Evolutionary conservation across 1,140 invertebrate species (phyloP).

Genomic region (Formica exsecta): DNA sequence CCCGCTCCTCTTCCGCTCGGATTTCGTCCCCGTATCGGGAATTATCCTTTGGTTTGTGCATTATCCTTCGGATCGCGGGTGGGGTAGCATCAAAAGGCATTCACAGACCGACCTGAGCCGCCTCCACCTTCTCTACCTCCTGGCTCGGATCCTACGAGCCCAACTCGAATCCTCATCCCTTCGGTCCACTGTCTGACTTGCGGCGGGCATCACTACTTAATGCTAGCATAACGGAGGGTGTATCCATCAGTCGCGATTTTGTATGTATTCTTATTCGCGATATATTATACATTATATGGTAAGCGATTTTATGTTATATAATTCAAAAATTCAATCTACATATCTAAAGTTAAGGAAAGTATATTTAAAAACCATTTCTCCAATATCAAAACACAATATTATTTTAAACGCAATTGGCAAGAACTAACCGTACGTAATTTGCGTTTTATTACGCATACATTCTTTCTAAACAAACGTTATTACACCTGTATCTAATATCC

Average conservation of each 20-base stretch:
- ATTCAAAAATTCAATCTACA: background rate
- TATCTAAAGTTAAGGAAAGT: background rate
- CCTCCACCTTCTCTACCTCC: slow-evolving; percentile 65
- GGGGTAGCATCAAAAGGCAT: slow-evolving; percentile 84
- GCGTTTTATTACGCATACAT: background rate
- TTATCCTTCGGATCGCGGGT: slow-evolving; percentile 81
- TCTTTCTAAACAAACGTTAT: background rate
- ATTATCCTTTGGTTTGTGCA: slow-evolving; percentile 86
- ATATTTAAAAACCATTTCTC: background rate
- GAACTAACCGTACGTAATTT: background rate
- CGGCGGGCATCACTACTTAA: slow-evolving; percentile 76
- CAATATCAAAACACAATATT: background rate
- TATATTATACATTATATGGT: background rate
- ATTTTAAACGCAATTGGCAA: background rate
- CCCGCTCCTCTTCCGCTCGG: slow-evolving; percentile 69
- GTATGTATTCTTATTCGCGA: slow-evolving; percentile 39
- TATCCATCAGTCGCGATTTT: slow-evolving; percentile 37
- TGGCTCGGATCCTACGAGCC: slow-evolving; percentile 56
- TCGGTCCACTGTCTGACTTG: slow-evolving; percentile 70
- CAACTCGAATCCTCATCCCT: slow-evolving; percentile 41
- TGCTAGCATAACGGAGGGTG: slow-evolving; percentile 72
- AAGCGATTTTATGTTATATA: background rate
- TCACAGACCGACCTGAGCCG: slow-evolving; percentile 73
- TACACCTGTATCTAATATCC: background rate
- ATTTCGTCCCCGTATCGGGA: slow-evolving; percentile 85